These are phyloP conservation scores for Argynnis bischoffii DNA, from an alignment of 2,888 invertebrate genomes.

Conservation along the genomic window DNA sequence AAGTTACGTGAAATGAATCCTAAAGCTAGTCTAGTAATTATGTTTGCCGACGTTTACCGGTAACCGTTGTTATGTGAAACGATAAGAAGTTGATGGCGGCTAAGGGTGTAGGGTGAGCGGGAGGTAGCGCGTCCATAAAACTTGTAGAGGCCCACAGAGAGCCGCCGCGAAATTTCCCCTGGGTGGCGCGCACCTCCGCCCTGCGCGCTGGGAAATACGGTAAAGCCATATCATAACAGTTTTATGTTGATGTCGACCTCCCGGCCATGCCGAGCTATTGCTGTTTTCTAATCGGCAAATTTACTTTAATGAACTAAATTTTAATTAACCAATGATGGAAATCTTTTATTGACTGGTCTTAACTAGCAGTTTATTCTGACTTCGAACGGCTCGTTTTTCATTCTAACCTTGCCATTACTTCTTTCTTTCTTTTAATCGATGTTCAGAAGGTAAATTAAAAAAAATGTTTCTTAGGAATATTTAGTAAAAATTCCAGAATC, in stretches of 20 bases:
- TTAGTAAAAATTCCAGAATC: too few species aligned
- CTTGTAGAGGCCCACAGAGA: conserved; percentile 79
- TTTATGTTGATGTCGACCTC: conserved; percentile 81
- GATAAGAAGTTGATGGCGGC: conserved; percentile 71
- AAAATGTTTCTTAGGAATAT: too few species aligned
- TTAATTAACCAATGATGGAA: neutral
- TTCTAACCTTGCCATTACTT: too few species aligned
- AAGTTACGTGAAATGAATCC: conserved; percentile 27
- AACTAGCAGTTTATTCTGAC: too few species aligned
- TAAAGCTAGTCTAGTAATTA: conserved; percentile 43
- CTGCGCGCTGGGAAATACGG: conserved; percentile 77
- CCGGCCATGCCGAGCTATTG: conserved; percentile 47
- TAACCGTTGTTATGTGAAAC: conserved; percentile 60
- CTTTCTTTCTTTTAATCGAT: too few species aligned
- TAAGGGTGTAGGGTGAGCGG: conserved; percentile 45
- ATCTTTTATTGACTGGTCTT: too few species aligned
- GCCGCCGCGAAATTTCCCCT: conserved; percentile 79
- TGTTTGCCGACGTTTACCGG: conserved; percentile 53
- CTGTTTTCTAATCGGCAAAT: conserved; percentile 31
- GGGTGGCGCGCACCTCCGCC: conserved; percentile 58
- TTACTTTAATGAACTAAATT: conserved; percentile 27
- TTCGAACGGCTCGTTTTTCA: too few species aligned
- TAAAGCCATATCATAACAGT: conserved; percentile 81
- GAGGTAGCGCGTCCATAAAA: conserved; percentile 78
- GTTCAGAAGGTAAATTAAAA: too few species aligned